These are phyloP conservation scores for Ageneiosus marmoratus DNA, from an alignment of 2,113 vertebrate genomes.

Conservation along the genomic window DNA sequence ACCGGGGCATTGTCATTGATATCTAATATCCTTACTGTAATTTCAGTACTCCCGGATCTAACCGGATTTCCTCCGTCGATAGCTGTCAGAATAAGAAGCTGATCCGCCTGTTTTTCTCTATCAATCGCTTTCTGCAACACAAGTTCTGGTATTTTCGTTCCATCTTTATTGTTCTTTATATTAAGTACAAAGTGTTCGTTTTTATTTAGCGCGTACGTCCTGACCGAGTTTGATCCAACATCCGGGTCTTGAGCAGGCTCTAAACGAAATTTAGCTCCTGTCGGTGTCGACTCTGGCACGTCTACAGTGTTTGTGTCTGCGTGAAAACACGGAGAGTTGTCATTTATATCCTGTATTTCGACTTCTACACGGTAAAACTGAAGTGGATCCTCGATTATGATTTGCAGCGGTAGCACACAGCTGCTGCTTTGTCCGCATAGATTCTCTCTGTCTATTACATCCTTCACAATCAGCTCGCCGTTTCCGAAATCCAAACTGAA, in stretches of 20 bases:
- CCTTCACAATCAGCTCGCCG: constrained; percentile 61
- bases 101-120: constrained; percentile 63
- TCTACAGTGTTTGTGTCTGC: constrained; percentile 66
- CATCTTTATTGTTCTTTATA: constrained; percentile 61
- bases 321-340: constrained; percentile 71
- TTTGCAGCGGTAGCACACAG: constrained; percentile 64
- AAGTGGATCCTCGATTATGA: constrained; percentile 62
- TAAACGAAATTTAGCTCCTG: constrained; percentile 63
- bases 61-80: constrained; percentile 75
- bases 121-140: constrained; percentile 61
- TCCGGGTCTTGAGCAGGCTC: constrained; percentile 61
- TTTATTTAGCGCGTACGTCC: constrained; percentile 56
- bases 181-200: constrained; percentile 54
- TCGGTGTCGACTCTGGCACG: constrained; percentile 66
- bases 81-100: constrained; percentile 70
- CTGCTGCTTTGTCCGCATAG: constrained; percentile 58
- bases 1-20: constrained; percentile 80
- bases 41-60: constrained; percentile 69
- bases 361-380: constrained; percentile 69
- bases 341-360: constrained; percentile 72
- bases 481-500: constrained; percentile 65
- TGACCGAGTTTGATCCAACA: constrained; percentile 58
- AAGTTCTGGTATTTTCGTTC: constrained; percentile 61
- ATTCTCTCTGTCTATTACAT: constrained; percentile 63
- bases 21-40: constrained; percentile 78